A percentile compares a stretch with the other conserved stretches of the same genome.
Conservation (phyloP, 1,140 invertebrate species). For the Drosophila ironensis region DNA sequence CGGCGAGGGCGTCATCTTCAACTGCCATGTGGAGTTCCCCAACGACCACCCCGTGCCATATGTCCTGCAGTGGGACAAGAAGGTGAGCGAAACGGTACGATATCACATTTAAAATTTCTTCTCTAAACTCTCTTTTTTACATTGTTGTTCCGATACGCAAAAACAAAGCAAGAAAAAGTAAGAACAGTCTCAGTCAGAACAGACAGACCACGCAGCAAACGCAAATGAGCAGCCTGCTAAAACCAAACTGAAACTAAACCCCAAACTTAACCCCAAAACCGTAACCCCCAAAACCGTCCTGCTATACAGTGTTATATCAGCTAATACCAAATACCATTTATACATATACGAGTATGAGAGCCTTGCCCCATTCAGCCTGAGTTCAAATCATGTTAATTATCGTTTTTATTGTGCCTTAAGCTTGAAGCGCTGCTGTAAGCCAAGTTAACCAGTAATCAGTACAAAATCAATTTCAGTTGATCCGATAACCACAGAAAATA, state of each 20-base stretch:
- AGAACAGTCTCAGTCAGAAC: slow-evolving; percentile 57
- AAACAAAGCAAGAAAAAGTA: slow-evolving; percentile 73
- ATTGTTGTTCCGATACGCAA: slow-evolving; percentile 79
- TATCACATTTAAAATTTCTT: slow-evolving; percentile 84
- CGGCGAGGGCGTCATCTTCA: slow-evolving; percentile 97
- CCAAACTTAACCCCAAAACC: too few species aligned
- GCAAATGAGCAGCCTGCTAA: slow-evolving; percentile 38
- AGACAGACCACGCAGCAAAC: slow-evolving; percentile 50
- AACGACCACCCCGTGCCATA: slow-evolving; percentile 96
- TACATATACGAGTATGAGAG: too few species aligned
- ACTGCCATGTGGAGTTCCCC: slow-evolving; percentile 97
- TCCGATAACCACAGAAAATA: slow-evolving; percentile 17
- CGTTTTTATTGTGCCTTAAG: not conserved
- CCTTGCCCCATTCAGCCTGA: slow-evolving; percentile 20
- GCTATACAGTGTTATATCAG: slow-evolving; percentile 29
- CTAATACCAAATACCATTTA: slow-evolving; percentile 1
- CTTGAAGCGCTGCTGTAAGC: not conserved
- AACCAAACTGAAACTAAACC: not conserved
- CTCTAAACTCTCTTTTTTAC: slow-evolving; percentile 85
- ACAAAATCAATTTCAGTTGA: slow-evolving; percentile 6
- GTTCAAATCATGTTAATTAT: slow-evolving; percentile 14
- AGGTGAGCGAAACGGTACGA: slow-evolving; percentile 97
- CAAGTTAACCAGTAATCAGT: not conserved
- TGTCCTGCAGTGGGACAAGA: slow-evolving; percentile 99
- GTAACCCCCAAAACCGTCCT: too few species aligned